A percentile compares a stretch with the other conserved stretches of the same genome.
These are phyloP conservation scores for Hydrolagus affinis DNA, from an alignment of 2,113 vertebrate species.

Conservation along the genomic window DNA sequence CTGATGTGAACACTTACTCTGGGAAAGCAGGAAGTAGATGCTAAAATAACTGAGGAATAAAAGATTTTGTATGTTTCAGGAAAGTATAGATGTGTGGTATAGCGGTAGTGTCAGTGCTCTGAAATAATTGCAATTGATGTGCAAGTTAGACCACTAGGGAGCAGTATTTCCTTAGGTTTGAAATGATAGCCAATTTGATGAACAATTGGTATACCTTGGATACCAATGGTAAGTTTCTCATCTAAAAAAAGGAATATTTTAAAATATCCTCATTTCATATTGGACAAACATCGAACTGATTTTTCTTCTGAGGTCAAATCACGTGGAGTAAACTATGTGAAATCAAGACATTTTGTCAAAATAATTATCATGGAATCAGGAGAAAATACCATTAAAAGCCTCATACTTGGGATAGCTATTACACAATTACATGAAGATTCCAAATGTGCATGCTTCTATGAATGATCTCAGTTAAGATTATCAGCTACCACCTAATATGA, in stretches of 20 bases:
- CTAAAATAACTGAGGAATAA: neutral
- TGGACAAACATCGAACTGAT: too few relatives aligned
- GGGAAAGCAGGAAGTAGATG: neutral
- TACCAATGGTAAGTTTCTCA: neutral
- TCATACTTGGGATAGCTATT: neutral
- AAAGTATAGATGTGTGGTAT: neutral
- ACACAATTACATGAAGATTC: too few relatives aligned
- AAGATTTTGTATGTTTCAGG: neutral
- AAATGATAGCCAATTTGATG: neutral
- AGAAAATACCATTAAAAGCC: neutral
- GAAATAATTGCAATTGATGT: neutral
- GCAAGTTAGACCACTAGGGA: conserved; percentile 1
- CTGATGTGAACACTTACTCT: neutral
- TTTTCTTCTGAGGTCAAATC: neutral
- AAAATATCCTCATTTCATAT: neutral
- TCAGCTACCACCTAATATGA: neutral
- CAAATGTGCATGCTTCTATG: too few relatives aligned
- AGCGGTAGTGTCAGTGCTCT: neutral
- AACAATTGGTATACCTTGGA: neutral
- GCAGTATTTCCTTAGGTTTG: conserved; percentile 24
- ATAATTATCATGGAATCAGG: neutral
- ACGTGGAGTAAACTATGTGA: neutral
- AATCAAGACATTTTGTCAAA: neutral
- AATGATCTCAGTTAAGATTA: too few relatives aligned
- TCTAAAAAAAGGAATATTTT: neutral